Percentiles rank a stretch among this genome's conserved stretches.
phyloP scores from a whole-genome alignment of 2,113 vertebrate genomes.

The Labrus mixtus region DNA sequence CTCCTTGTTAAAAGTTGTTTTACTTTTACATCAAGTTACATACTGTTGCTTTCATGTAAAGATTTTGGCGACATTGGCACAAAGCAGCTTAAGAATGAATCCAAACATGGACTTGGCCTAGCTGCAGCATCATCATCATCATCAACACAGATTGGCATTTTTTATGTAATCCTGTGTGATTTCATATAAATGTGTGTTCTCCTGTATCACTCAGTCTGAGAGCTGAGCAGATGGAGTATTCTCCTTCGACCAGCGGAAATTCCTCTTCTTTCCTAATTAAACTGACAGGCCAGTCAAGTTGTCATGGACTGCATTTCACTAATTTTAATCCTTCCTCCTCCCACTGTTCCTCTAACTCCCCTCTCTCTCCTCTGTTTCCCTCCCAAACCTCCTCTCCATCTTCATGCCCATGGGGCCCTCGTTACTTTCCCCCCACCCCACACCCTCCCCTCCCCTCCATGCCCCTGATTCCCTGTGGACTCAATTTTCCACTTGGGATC shows the following conservation, averaged over 20 bases:
- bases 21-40: too few species aligned
- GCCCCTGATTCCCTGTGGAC: constrained; percentile 42
- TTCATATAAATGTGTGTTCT: not conserved
- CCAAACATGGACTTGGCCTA: too few species aligned
- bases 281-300: constrained; percentile 39
- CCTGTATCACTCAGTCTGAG: constrained; percentile 1
- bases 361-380: not conserved
- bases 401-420: constrained; percentile 9
- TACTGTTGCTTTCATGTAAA: too few species aligned
- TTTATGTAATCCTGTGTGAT: not conserved
- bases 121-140: too few species aligned
- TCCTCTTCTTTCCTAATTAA: constrained; percentile 66
- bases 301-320: constrained; percentile 64
- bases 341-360: constrained; percentile 28
- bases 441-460: not conserved
- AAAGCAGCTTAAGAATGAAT: too few species aligned
- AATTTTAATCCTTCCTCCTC: constrained; percentile 64
- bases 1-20: too few species aligned
- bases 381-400: constrained; percentile 31
- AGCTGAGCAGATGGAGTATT: not conserved
- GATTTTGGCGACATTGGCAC: too few species aligned
- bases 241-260: constrained; percentile 59
- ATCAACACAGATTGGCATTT: too few species aligned
- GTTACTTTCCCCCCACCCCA: not conserved
- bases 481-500: constrained; percentile 74